Evolutionary conservation across 2,113 vertebrate species (phyloP), one percentile per base, ranked within the genome.

Genomic region (Odobenus rosmarus): DNA sequence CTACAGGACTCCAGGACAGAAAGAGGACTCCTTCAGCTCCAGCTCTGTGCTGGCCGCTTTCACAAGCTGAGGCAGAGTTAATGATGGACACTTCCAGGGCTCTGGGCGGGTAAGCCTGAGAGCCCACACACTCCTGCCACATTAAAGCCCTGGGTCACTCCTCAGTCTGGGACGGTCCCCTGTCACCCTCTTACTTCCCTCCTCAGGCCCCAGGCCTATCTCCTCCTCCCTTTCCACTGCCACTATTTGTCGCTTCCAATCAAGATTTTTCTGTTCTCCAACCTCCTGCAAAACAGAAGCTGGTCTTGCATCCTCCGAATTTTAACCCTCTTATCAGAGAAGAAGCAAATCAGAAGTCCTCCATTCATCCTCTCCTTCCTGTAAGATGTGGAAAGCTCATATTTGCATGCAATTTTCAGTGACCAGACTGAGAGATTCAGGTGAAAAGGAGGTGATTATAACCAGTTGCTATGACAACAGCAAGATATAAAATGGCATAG

Each of bases 401-500:
- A 96, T 98, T 94, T 98, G 94, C 97, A 97, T 96, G 88, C 82
- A 74, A 90, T 98, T 97, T 39, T 85, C 90, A 95, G 77, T 33
- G 31, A 33, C 96, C n/a, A 95, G 97, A 88, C 96, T 94, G 87
- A 98, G 94, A 90, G 93, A 94, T 85, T 97, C 96, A 79, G 77
- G 96, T 95, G 95, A 97, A 98, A 95, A 93, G 77, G 94, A 96
- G 97, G 94, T 87, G 98, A 98, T 59, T 96, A 91, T 74, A 97
- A 94, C 92, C 49, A 4, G 98, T 99, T 98, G 96, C 98, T 98
- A 98, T 98, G 98, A 98, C 64, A 71, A 99, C 94, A 0, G 97
- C 39, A 5, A 96, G 97, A 97, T 88, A 96, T 90, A 97, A 98
- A 99, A 98, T 94, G 93, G 97, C 95, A 98, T 88, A 98, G 57